A percentile compares a stretch with the other conserved stretches of the same genome.
phyloP scores from a whole-genome alignment of 2,797 vertebrate genomes.

The Argyrosomus regius region DNA sequence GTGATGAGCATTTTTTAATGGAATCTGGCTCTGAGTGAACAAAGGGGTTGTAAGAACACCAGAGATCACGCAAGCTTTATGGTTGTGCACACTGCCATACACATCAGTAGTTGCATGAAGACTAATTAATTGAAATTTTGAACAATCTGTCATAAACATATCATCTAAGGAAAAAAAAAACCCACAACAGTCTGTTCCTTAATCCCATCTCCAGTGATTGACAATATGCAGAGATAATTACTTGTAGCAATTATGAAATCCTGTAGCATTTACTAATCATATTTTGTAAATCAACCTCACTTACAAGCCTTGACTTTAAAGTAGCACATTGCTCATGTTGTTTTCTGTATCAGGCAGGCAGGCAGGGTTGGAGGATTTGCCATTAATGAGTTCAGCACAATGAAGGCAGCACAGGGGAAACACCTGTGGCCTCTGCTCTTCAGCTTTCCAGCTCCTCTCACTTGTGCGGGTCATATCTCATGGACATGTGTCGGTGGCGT shows the following conservation, averaged over 20 bases:
- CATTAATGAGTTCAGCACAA: constrained; percentile 57
- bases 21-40: constrained; percentile 59
- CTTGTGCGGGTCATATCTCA: constrained; percentile 28
- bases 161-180: constrained; percentile 26
- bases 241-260: constrained; percentile 42
- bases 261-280: constrained; percentile 40
- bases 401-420: constrained; percentile 52
- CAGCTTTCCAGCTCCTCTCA: constrained; percentile 40
- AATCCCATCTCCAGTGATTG: constrained; percentile 34
- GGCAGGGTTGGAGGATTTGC: constrained; percentile 39
- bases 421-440: constrained; percentile 68
- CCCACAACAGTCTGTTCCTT: constrained; percentile 13
- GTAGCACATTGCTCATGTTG: constrained; percentile 25
- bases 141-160: constrained; percentile 37
- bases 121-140: constrained; percentile 53
- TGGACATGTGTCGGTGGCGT: constrained; percentile 9
- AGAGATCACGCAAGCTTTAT: constrained; percentile 41
- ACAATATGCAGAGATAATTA: constrained; percentile 57
- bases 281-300: constrained; percentile 53
- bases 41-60: constrained; percentile 41
- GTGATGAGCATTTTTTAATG: constrained; percentile 55
- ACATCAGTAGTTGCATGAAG: constrained; percentile 39
- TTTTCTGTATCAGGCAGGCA: constrained; percentile 11
- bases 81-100: constrained; percentile 41
- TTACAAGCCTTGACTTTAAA: constrained; percentile 26